Conservation (phyloP, 2,113 vertebrate genomes). For the Arenaria interpres region DNA sequence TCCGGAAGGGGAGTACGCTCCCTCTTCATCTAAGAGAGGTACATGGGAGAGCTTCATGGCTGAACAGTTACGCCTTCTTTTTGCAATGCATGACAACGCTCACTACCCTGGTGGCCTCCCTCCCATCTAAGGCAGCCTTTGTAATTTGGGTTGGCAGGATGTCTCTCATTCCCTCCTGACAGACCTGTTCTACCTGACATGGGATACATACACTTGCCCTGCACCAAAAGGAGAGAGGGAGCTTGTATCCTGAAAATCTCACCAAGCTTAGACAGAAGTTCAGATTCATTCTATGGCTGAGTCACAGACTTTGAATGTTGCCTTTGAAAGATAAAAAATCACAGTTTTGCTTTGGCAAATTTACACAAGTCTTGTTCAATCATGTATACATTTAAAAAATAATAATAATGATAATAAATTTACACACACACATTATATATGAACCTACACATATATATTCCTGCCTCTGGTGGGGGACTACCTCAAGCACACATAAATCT, state of each 20-base stretch:
- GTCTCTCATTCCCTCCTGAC: neutral
- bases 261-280: neutral
- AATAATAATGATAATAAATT: neutral
- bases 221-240: neutral
- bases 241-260: neutral
- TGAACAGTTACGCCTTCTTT: neutral
- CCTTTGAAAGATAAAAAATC: neutral
- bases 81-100: fast-evolving
- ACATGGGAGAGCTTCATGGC: neutral
- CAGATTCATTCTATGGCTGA: neutral
- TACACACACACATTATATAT: neutral
- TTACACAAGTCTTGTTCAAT: neutral
- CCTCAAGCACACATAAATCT: neutral
- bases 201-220: neutral
- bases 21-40: neutral
- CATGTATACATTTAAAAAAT: neutral
- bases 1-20: neutral
- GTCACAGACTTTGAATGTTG: neutral
- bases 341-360: neutral
- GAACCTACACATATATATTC: neutral
- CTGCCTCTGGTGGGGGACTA: neutral
- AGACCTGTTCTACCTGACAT: neutral
- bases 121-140: neutral
- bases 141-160: neutral
- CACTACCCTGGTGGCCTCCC: neutral